A percentile compares a stretch with the other conserved stretches of the same genome.
Evolutionary conservation across 2,888 invertebrate species (phyloP).

Genomic region (Mesopsocus fuscifrons): DNA sequence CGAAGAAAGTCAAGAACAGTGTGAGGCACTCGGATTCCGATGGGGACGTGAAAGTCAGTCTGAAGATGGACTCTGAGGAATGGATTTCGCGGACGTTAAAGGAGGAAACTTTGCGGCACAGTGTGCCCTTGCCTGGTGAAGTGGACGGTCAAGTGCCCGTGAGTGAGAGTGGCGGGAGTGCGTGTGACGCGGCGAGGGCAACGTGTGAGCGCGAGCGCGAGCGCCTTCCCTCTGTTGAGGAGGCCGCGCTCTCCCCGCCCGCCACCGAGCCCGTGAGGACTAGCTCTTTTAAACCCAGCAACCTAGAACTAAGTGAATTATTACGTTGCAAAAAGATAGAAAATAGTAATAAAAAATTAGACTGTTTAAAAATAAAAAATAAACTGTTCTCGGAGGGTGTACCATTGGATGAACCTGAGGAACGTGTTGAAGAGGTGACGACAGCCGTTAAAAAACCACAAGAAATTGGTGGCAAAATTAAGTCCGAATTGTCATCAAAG

Average conservation of each 20-base stretch:
- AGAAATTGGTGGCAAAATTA: constrained; percentile 20
- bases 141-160: not conserved
- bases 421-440: constrained; percentile 15
- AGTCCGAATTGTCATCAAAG: constrained; percentile 21
- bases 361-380: constrained; percentile 11
- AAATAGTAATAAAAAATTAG: constrained; percentile 13
- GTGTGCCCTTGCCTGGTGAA: not conserved
- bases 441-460: constrained; percentile 18
- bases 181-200: too few relatives aligned
- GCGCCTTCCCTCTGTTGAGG: not conserved
- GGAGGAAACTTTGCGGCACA: constrained; percentile 4
- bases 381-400: constrained; percentile 15
- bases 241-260: not conserved
- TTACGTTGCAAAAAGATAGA: constrained; percentile 2
- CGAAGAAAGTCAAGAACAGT: constrained; percentile 6
- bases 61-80: constrained; percentile 8
- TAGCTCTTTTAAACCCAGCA: not conserved
- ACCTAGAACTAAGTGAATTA: constrained; percentile 3
- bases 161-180: constrained; percentile 3
- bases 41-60: not conserved
- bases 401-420: constrained; percentile 18
- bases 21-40: not conserved
- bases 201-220: too few relatives aligned
- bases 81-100: constrained; percentile 9
- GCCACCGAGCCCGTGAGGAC: not conserved